Percentiles rank a stretch among this genome's conserved stretches.
Evolutionary conservation across 1,140 invertebrate genomes (phyloP).

Genomic region (Zaprionus davidi): DNA sequence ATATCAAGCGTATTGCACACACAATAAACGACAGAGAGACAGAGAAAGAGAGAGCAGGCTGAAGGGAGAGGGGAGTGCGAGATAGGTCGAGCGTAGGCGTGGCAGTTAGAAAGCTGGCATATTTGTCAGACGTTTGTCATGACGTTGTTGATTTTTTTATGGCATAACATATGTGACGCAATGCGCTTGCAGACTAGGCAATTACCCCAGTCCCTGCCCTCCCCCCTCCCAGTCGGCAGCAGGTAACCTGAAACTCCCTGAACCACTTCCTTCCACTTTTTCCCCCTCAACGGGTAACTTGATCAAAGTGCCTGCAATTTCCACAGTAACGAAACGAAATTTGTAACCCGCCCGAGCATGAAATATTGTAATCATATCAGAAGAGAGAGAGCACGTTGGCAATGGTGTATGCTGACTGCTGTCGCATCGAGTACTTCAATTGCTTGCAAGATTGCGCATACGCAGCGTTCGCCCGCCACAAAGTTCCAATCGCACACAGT

Average conservation of each 20-base stretch:
- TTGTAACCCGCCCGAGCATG: slow-evolving; percentile 12
- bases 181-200: slow-evolving; percentile 26
- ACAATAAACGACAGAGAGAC: slow-evolving; percentile 28
- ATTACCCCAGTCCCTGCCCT: not conserved
- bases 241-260: not conserved
- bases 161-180: slow-evolving; percentile 44
- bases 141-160: slow-evolving; percentile 45
- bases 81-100: slow-evolving; percentile 12
- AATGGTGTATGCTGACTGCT: not conserved
- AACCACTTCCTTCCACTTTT: not conserved
- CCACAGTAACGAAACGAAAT: slow-evolving; percentile 10
- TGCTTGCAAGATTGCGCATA: slow-evolving; percentile 40
- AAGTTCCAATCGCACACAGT: slow-evolving; percentile 18
- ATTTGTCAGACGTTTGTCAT: slow-evolving; percentile 58
- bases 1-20: slow-evolving; percentile 64
- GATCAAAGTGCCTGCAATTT: slow-evolving; percentile 41
- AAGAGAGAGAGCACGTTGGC: not conserved
- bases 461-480: slow-evolving; percentile 23
- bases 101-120: slow-evolving; percentile 32
- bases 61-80: not conserved
- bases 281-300: slow-evolving; percentile 3
- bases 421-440: slow-evolving; percentile 25
- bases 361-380: slow-evolving; percentile 45
- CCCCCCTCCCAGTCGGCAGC: not conserved
- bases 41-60: not conserved